A percentile compares a stretch with the other conserved stretches of the same genome.
phyloP scores from a whole-genome alignment of 1,140 invertebrate genomes.

The Palaemon carinicauda region DNA sequence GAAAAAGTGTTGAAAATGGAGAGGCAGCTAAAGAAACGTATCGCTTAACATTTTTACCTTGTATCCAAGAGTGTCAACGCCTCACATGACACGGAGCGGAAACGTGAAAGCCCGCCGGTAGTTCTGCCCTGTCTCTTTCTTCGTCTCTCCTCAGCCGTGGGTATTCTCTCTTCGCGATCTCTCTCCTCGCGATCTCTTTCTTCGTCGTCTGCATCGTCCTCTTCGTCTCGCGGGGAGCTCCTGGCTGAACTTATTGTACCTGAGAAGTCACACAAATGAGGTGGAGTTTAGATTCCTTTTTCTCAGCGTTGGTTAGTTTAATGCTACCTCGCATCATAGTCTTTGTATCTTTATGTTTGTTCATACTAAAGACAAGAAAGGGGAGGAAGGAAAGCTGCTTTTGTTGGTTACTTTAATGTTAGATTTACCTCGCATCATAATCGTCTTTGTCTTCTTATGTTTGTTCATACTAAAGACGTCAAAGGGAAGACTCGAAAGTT shows the following conservation, averaged over 20 bases:
- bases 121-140: conserved; percentile 25
- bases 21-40: neutral
- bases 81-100: conserved; percentile 34
- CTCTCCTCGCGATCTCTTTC: neutral
- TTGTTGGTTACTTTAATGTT: neutral
- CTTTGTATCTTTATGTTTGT: too few species aligned
- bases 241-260: neutral
- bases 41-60: neutral
- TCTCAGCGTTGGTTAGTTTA: too few species aligned
- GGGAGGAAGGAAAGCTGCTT: too few species aligned
- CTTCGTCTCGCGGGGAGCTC: neutral
- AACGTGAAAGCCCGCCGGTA: neutral
- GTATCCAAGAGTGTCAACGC: conserved; percentile 29
- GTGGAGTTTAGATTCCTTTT: neutral
- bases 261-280: neutral
- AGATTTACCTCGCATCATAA: too few species aligned
- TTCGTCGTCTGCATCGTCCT: neutral
- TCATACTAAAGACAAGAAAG: too few species aligned
- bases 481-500: too few species aligned
- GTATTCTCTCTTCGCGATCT: neutral
- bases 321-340: too few species aligned
- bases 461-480: too few species aligned
- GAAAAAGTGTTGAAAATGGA: neutral
- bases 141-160: conserved; percentile 25
- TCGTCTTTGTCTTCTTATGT: too few species aligned